phyloP scores from a whole-genome alignment of 2,113 vertebrate genomes.

The Cochlearius cochlearius region DNA sequence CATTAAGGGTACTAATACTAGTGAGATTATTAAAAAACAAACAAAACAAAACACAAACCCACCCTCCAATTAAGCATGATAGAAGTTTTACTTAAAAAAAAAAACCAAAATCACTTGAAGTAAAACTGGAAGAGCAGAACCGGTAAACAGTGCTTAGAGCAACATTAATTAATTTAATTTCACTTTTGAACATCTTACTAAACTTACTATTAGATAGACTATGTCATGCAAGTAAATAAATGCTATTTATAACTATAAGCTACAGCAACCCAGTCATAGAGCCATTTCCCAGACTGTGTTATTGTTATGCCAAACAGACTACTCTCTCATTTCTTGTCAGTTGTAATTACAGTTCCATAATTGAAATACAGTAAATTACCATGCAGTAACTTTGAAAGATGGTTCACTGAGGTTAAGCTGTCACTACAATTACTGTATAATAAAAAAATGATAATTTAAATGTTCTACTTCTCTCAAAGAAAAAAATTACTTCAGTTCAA shows the following conservation, averaged over 20 bases:
- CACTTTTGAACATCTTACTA: neutral
- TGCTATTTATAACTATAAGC: constrained; percentile 40
- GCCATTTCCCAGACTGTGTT: constrained; percentile 72
- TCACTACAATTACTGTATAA: constrained; percentile 74
- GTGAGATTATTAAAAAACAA: neutral
- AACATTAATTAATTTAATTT: neutral
- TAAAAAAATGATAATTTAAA: constrained; percentile 43
- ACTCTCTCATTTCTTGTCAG: constrained; percentile 81
- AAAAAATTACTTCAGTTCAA: constrained; percentile 69
- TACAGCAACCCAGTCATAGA: constrained; percentile 76
- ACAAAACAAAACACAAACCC: rapidly evolving
- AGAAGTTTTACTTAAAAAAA: neutral
- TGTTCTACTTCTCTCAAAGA: constrained; percentile 31
- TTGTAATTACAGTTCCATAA: constrained; percentile 74
- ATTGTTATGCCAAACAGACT: constrained; percentile 83
- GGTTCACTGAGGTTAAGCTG: constrained; percentile 80
- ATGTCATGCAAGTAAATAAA: neutral
- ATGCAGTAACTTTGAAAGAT: constrained; percentile 62
- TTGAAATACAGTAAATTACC: constrained; percentile 71
- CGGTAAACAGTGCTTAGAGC: neutral
- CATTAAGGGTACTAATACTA: neutral
- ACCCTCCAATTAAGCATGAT: neutral
- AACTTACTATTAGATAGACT: neutral
- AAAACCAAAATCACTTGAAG: neutral
- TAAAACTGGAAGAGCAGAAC: neutral